Evolutionary conservation across 2,888 invertebrate genomes (phyloP).

Genomic region (Gastrophysa polygoni): DNA sequence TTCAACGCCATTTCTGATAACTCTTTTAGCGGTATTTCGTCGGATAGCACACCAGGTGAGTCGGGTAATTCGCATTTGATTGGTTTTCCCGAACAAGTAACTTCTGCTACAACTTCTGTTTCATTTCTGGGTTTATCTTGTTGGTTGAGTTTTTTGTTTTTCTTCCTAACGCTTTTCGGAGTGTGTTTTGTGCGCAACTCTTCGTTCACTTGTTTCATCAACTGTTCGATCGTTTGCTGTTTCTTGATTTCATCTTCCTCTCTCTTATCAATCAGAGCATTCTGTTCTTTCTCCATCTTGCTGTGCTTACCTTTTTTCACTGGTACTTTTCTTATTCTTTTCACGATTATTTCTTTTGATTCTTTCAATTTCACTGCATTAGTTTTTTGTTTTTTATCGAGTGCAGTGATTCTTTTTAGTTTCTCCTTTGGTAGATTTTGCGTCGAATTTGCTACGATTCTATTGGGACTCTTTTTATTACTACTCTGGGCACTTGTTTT

Average conservation of each 20-base stretch:
- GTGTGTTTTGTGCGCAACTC: slow-evolving; percentile 23
- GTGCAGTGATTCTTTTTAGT: slow-evolving; percentile 12
- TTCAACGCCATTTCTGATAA: slow-evolving; percentile 20
- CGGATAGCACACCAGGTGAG: slow-evolving; percentile 3
- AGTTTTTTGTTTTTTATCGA: slow-evolving; percentile 20
- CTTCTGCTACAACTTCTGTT: neutral
- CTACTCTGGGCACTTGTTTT: slow-evolving; percentile 38
- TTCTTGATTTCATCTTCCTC: slow-evolving; percentile 40
- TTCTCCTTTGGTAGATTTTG: slow-evolving; percentile 6
- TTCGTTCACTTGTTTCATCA: slow-evolving; percentile 29
- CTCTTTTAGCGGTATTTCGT: slow-evolving; percentile 42
- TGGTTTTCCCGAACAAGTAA: neutral
- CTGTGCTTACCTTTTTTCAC: slow-evolving; percentile 40
- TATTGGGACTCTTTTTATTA: slow-evolving; percentile 29
- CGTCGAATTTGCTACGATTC: slow-evolving; percentile 20
- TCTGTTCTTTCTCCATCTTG: slow-evolving; percentile 46
- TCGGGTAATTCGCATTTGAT: slow-evolving; percentile 21
- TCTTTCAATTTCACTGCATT: slow-evolving; percentile 32
- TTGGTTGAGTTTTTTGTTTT: slow-evolving; percentile 16
- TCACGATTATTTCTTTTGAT: slow-evolving; percentile 9
- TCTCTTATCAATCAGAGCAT: slow-evolving; percentile 45
- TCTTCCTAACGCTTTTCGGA: slow-evolving; percentile 7
- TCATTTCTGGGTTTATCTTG: slow-evolving; percentile 1
- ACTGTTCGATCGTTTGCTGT: slow-evolving; percentile 26
- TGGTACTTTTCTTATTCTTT: slow-evolving; percentile 5